Evolutionary conservation across 2,888 invertebrate species (phyloP).

Genomic region (Penaeus monodon): DNA sequence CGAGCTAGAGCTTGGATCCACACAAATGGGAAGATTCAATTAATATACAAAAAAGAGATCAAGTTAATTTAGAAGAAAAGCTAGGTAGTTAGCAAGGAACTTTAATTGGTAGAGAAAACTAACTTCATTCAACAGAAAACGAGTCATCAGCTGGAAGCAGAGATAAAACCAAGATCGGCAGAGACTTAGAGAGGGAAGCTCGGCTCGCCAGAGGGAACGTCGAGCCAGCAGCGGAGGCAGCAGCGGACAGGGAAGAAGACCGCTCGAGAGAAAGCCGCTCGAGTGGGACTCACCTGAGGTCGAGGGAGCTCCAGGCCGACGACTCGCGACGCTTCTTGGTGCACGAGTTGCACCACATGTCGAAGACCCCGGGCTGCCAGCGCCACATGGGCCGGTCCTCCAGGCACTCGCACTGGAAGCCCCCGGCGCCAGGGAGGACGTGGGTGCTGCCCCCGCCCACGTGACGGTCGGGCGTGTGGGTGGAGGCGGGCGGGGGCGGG

Average conservation of each 20-base stretch:
- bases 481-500: conserved; percentile 54
- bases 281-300: conserved; percentile 46
- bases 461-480: conserved; percentile 37
- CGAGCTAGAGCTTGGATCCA: too few relatives aligned
- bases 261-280: too few relatives aligned
- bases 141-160: background rate
- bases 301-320: conserved; percentile 48
- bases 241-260: too few relatives aligned
- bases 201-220: too few relatives aligned
- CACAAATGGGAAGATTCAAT: too few relatives aligned
- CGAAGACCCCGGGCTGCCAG: conserved; percentile 61
- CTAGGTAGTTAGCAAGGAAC: too few relatives aligned
- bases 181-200: background rate
- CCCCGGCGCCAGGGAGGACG: conserved; percentile 42
- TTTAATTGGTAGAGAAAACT: background rate
- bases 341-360: conserved; percentile 60
- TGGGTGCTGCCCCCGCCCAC: conserved; percentile 24
- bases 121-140: background rate
- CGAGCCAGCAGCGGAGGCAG: too few relatives aligned
- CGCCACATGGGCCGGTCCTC: conserved; percentile 44
- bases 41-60: too few relatives aligned
- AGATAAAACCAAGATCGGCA: background rate
- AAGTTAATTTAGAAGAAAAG: too few relatives aligned
- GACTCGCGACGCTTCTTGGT: conserved; percentile 56
- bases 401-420: conserved; percentile 52